Conservation (phyloP, 2,113 vertebrate genomes). For the Brevimyrus niger region DNA sequence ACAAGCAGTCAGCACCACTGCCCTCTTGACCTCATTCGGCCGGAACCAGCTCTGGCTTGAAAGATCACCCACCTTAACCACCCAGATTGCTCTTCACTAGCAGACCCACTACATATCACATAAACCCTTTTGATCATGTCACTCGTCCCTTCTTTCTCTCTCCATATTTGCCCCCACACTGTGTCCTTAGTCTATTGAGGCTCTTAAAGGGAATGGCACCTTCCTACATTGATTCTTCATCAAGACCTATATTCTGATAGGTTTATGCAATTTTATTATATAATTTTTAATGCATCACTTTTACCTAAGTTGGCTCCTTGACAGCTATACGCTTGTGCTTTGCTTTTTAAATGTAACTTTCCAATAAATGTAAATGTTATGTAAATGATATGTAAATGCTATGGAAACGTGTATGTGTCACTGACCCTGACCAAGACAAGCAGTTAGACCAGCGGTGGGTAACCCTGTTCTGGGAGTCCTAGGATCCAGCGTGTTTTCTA, state of each 20-base stretch:
- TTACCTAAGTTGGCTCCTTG: not conserved
- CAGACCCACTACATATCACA: not conserved
- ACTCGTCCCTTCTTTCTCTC: not conserved
- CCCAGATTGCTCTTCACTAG: not conserved
- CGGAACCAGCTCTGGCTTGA: not conserved
- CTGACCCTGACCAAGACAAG: not conserved
- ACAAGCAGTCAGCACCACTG: not conserved
- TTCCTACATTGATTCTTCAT: not conserved
- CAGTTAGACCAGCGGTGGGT: not conserved
- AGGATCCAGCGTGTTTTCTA: not conserved
- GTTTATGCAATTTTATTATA: not conserved
- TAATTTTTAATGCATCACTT: not conserved
- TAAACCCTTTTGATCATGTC: not conserved
- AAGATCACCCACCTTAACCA: not conserved
- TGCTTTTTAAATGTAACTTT: not conserved
- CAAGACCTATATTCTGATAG: not conserved
- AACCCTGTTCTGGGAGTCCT: not conserved
- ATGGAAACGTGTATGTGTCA: not conserved
- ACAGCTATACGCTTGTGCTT: not conserved
- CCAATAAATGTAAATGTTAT: not conserved
- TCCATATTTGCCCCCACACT: not conserved
- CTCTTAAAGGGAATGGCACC: not conserved
- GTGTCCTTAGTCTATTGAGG: not conserved
- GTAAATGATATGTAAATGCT: not conserved
- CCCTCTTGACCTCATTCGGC: not conserved